Evolutionary conservation across 2,888 invertebrate genomes (phyloP).

Genomic region (Protula sp.): DNA sequence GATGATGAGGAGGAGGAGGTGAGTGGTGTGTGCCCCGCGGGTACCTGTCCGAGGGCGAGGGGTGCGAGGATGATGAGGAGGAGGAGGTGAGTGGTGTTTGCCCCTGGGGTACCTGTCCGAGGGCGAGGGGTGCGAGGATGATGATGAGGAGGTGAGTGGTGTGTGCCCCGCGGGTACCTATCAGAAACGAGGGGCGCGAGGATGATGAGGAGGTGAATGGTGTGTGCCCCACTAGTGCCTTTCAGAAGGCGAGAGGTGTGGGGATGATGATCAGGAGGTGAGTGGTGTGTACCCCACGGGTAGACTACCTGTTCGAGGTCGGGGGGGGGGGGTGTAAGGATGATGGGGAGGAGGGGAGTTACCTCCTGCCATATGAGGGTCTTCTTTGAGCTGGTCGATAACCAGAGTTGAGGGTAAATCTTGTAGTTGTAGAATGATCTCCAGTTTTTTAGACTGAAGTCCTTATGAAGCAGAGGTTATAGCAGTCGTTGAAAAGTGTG

Average conservation of each 20-base stretch:
- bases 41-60: conserved; percentile 68
- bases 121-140: conserved; percentile 59
- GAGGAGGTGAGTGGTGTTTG: conserved; percentile 59
- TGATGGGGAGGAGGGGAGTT: conserved; percentile 19
- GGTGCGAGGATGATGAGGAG: conserved; percentile 37
- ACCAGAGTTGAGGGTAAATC: too few relatives aligned
- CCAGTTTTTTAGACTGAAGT: too few relatives aligned
- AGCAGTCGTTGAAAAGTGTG: too few relatives aligned
- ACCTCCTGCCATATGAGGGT: not conserved
- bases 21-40: conserved; percentile 85
- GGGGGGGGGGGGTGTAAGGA: conserved; percentile 56
- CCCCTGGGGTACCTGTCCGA: conserved; percentile 85
- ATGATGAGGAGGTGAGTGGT: conserved; percentile 19
- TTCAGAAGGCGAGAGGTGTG: conserved; percentile 74
- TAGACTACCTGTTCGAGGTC: conserved; percentile 64
- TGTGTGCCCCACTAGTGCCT: conserved; percentile 75
- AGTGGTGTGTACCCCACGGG: conserved; percentile 85
- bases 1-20: conserved; percentile 29
- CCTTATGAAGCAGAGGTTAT: too few relatives aligned
- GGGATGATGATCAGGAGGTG: conserved; percentile 51
- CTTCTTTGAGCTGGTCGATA: not conserved
- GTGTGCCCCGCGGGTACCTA: too few relatives aligned
- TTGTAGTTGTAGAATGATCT: too few relatives aligned
- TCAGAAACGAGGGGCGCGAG: conserved; percentile 97
- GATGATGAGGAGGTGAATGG: conserved; percentile 62